Evolutionary conservation across 2,888 invertebrate species (phyloP).

Genomic region (Amphimallon solstitiale): DNA sequence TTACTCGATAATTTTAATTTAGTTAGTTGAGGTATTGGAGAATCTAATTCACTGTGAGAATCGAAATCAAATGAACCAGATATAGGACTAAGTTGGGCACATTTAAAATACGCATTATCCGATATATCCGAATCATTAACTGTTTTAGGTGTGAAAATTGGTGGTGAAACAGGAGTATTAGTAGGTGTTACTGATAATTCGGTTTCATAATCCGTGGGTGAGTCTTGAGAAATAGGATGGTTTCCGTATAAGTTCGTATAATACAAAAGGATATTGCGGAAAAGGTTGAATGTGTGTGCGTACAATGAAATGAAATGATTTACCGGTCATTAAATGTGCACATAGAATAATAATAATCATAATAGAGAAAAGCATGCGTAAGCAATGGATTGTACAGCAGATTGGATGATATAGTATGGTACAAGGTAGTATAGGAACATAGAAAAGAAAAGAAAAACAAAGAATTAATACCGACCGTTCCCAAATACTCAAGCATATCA

Average conservation of each 20-base stretch:
- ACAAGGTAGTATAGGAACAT: constrained; percentile 28
- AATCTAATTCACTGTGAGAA: constrained; percentile 52
- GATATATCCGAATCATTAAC: constrained; percentile 44
- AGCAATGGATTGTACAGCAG: constrained; percentile 30
- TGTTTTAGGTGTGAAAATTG: constrained; percentile 59
- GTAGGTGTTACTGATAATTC: constrained; percentile 55
- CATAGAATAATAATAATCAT: constrained; percentile 34
- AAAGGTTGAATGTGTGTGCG: background rate
- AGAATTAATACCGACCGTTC: constrained; percentile 37
- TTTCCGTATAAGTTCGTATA: background rate
- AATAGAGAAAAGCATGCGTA: constrained; percentile 39
- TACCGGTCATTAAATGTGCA: constrained; percentile 19
- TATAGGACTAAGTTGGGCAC: constrained; percentile 56
- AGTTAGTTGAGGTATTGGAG: constrained; percentile 41
- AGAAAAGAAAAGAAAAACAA: constrained; percentile 41
- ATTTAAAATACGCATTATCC: constrained; percentile 39
- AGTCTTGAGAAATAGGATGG: constrained; percentile 6
- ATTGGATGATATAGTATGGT: constrained; percentile 14
- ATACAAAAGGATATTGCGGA: background rate
- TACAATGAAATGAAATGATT: background rate
- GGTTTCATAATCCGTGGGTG: constrained; percentile 40
- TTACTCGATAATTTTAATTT: constrained; percentile 42
- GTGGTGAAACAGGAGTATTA: constrained; percentile 56
- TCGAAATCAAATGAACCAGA: constrained; percentile 59
- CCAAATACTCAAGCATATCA: constrained; percentile 30